Conservation (phyloP, 2,113 vertebrate species). For the Dissostichus mawsoni region DNA sequence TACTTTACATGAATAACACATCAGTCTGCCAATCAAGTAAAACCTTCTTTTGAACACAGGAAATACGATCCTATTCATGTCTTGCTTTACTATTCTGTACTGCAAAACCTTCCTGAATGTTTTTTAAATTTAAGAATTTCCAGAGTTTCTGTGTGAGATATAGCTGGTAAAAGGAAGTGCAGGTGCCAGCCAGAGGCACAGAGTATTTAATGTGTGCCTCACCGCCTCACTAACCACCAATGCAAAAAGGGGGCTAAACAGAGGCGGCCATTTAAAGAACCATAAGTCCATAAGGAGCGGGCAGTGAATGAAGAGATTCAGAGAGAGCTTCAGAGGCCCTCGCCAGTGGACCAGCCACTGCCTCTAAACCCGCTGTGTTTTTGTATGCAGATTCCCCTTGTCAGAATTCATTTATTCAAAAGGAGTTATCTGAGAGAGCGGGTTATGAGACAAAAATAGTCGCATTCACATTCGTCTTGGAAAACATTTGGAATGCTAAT, state of each 20-base stretch:
- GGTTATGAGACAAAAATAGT: constrained; percentile 76
- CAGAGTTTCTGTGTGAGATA: constrained; percentile 22
- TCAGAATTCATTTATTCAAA: constrained; percentile 82
- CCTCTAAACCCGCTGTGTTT: constrained; percentile 77
- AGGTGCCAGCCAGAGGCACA: constrained; percentile 64
- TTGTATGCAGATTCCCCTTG: constrained; percentile 83
- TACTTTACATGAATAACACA: not conserved
- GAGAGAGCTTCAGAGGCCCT: constrained; percentile 65
- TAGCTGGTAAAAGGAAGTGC: constrained; percentile 32
- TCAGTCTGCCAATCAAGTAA: not conserved
- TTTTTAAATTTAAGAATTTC: constrained; percentile 21
- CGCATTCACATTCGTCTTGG: constrained; percentile 72
- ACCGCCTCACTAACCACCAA: constrained; percentile 40
- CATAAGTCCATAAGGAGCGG: constrained; percentile 50
- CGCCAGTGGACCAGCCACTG: constrained; percentile 50
- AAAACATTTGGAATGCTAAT: constrained; percentile 81
- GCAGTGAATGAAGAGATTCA: constrained; percentile 77
- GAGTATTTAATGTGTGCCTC: constrained; percentile 67
- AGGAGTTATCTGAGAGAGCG: constrained; percentile 72
- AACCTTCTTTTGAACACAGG: not conserved
- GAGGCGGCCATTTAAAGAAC: constrained; percentile 74
- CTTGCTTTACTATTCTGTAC: not conserved
- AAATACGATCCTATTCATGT: not conserved
- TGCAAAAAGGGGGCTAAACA: constrained; percentile 63
- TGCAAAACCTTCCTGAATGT: not conserved